Conservation (phyloP, 2,113 vertebrate genomes). For the Turdus rufiventris region DNA sequence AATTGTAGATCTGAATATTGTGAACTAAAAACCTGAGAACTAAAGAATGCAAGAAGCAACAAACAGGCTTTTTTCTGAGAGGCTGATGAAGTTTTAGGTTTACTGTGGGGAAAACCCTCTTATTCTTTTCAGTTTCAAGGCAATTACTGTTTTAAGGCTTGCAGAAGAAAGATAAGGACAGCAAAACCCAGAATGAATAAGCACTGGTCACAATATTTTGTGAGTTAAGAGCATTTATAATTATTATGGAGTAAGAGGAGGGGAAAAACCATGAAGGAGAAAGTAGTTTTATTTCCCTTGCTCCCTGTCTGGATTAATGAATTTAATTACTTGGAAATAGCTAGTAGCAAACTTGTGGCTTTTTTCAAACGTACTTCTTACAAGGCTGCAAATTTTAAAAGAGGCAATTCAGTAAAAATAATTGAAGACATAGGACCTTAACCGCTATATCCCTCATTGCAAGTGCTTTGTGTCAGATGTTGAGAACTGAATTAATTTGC, state of each 20-base stretch:
- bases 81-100: background rate
- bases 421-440: background rate
- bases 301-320: constrained; percentile 29
- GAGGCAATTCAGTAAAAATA: constrained; percentile 11
- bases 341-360: background rate
- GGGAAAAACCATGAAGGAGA: background rate
- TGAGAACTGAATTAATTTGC: background rate
- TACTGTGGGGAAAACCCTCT: background rate
- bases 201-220: background rate
- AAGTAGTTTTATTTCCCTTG: constrained; percentile 15
- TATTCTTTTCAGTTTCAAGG: background rate
- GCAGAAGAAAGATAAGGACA: background rate
- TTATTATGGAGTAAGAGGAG: background rate
- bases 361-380: constrained; percentile 33
- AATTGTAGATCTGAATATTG: background rate
- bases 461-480: background rate
- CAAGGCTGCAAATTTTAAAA: constrained; percentile 1
- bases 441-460: background rate
- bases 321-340: constrained; percentile 36
- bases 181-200: background rate
- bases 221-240: background rate
- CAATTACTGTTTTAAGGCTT: constrained; percentile 1
- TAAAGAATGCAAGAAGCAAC: background rate
- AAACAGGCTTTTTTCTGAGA: background rate
- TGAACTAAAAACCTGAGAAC: background rate